These are phyloP conservation scores for Nemotelus pantherinus DNA, from an alignment of 2,888 invertebrate species.

Conservation along the genomic window DNA sequence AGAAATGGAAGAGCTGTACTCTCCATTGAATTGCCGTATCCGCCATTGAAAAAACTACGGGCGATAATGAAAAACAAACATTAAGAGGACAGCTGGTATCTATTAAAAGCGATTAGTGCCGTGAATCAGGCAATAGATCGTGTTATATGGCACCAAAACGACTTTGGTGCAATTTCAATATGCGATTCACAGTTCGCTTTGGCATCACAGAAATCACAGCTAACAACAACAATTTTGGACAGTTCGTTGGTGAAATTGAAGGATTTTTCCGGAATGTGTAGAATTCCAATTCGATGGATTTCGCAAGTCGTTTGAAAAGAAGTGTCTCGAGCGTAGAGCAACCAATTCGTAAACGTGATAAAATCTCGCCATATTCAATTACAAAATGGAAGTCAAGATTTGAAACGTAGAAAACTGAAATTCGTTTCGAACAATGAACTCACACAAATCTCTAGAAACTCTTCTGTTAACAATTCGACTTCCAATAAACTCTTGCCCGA, in stretches of 20 bases:
- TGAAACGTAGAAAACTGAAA: constrained; percentile 65
- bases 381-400: neutral
- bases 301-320: constrained; percentile 69
- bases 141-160: constrained; percentile 93
- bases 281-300: constrained; percentile 66
- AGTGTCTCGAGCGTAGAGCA: constrained; percentile 55
- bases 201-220: constrained; percentile 70
- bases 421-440: constrained; percentile 62
- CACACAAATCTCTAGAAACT: neutral
- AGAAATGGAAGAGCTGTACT: constrained; percentile 94
- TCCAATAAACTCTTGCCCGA: neutral
- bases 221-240: constrained; percentile 82
- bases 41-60: constrained; percentile 91
- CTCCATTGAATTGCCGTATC: constrained; percentile 95
- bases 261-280: constrained; percentile 79
- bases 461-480: neutral
- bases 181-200: constrained; percentile 88
- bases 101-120: constrained; percentile 92
- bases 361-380: constrained; percentile 57
- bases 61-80: constrained; percentile 91
- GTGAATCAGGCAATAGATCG: constrained; percentile 99
- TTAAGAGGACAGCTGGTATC: constrained; percentile 92
- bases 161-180: constrained; percentile 94
- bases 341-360: constrained; percentile 68
- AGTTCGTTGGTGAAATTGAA: constrained; percentile 74